Evolutionary conservation across 2,888 invertebrate genomes (phyloP).

Genomic region (Chrysolina americana): DNA sequence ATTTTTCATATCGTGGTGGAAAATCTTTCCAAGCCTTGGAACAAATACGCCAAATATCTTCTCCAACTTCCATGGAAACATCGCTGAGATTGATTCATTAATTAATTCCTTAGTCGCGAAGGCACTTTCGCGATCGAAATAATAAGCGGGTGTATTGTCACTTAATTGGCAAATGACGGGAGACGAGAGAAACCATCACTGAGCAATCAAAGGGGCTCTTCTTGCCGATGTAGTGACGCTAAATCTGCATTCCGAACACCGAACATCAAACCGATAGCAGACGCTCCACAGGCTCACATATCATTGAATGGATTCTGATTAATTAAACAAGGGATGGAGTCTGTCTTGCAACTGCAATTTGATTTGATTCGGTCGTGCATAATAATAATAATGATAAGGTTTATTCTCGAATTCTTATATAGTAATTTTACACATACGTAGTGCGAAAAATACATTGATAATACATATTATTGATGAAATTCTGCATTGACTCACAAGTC

Average conservation of each 20-base stretch:
- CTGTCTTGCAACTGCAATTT: not conserved
- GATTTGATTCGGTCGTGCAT: not conserved
- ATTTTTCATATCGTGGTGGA: too few species aligned
- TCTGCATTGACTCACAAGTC: too few species aligned
- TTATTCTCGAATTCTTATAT: too few species aligned
- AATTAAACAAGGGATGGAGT: not conserved
- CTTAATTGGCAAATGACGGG: constrained; percentile 23
- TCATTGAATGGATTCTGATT: constrained; percentile 32
- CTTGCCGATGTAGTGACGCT: constrained; percentile 20
- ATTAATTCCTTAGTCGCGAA: not conserved
- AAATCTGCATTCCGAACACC: constrained; percentile 33
- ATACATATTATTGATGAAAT: too few species aligned
- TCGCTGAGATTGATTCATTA: not conserved
- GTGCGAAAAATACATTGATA: too few species aligned
- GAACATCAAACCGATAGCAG: constrained; percentile 18
- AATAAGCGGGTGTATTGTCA: constrained; percentile 27
- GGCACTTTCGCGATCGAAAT: constrained; percentile 21
- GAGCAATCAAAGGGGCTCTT: constrained; percentile 31
- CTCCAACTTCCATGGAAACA: not conserved
- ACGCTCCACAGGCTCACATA: not conserved
- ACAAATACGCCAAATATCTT: not conserved
- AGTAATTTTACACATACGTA: too few species aligned
- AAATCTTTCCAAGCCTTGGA: not conserved
- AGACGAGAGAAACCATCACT: constrained; percentile 29
- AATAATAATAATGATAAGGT: too few species aligned